Conservation (phyloP, 2,888 invertebrate genomes). For the Imbricaverruca yamaguchii region DNA sequence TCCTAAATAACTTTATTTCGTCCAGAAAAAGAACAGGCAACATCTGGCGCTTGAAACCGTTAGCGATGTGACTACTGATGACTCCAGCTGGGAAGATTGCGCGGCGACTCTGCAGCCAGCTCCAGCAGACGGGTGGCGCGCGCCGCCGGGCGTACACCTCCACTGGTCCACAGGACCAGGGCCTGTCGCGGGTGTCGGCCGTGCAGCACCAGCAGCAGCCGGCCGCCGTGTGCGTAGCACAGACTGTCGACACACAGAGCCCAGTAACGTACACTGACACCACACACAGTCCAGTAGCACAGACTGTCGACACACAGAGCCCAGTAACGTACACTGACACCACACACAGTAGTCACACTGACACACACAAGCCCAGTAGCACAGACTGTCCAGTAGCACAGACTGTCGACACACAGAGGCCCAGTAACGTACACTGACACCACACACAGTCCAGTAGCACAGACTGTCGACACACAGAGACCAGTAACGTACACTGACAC, state of each 20-base stretch:
- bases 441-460: neutral
- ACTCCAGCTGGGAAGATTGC: neutral
- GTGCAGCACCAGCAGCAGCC: neutral
- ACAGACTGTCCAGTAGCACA: neutral
- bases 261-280: too few species aligned
- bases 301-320: neutral
- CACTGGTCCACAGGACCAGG: conserved; percentile 6
- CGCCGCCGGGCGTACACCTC: neutral
- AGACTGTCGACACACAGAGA: neutral
- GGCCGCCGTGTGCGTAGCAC: conserved; percentile 2
- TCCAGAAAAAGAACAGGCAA: too few species aligned
- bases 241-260: neutral
- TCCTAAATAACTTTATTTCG: too few species aligned
- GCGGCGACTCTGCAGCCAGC: neutral
- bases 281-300: too few species aligned
- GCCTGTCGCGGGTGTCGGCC: neutral
- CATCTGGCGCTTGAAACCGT: too few species aligned
- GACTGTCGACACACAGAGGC: neutral
- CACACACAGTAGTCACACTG: too few species aligned
- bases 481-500: neutral
- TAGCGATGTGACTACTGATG: too few species aligned
- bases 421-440: neutral
- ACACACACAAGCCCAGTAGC: neutral
- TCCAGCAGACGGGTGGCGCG: neutral
- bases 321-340: neutral